Percentiles rank a stretch among this genome's conserved stretches.
Evolutionary conservation across 1,140 invertebrate genomes (phyloP).

Genomic region (Physella acuta): DNA sequence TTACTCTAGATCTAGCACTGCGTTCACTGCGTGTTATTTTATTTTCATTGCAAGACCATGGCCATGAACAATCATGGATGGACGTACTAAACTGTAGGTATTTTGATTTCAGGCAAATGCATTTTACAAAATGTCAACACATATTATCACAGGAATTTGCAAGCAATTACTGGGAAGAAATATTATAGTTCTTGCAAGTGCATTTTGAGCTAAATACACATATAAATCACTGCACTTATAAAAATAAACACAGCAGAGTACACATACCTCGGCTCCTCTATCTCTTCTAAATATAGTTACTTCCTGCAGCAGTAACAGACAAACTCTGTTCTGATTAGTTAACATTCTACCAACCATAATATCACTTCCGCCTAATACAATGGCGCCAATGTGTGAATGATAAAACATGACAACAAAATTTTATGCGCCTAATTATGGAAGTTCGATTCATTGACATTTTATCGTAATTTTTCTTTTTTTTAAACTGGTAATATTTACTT

Average conservation of each 20-base stretch:
- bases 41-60: too few species aligned
- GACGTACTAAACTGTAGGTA: neutral
- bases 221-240: neutral
- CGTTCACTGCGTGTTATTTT: too few species aligned
- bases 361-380: slow-evolving; percentile 4
- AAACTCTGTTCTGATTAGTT: neutral
- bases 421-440: slow-evolving; percentile 13
- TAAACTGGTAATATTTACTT: too few species aligned
- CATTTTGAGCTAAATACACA: neutral
- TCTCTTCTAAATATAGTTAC: slow-evolving; percentile 13
- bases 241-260: neutral
- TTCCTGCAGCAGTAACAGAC: slow-evolving; percentile 8
- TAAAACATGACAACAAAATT: neutral
- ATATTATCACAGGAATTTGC: too few species aligned
- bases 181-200: too few species aligned
- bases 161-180: too few species aligned
- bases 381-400: slow-evolving; percentile 20
- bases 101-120: neutral
- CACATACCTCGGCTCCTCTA: slow-evolving; percentile 16
- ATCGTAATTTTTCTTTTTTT: too few species aligned
- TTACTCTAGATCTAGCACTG: too few species aligned
- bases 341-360: slow-evolving; percentile 2
- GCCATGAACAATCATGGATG: slow-evolving; percentile 4
- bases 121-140: too few species aligned
- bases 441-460: too few species aligned